Conservation (phyloP, 1,140 invertebrate genomes). For the Anadara kagoshimensis region DNA sequence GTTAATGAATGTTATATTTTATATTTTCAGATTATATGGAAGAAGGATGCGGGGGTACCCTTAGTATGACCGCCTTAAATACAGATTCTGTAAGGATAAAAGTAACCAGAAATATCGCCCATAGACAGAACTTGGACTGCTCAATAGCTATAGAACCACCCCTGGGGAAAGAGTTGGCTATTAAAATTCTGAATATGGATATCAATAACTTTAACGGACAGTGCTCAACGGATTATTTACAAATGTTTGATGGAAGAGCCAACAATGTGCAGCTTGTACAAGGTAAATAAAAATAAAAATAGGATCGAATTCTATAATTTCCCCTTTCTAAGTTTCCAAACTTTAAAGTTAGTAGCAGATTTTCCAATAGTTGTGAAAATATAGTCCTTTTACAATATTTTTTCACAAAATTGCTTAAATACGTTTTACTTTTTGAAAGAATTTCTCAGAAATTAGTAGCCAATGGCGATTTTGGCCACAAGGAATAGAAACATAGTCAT, state of each 20-base stretch:
- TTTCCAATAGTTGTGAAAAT: not conserved
- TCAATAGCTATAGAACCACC: constrained; percentile 34
- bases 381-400: too few relatives aligned
- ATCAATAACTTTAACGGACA: constrained; percentile 33
- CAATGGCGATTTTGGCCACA: too few relatives aligned
- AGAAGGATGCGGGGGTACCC: constrained; percentile 23
- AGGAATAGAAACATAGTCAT: too few relatives aligned
- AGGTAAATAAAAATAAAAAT: constrained; percentile 10
- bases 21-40: constrained; percentile 35
- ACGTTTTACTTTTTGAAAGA: too few relatives aligned
- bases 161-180: constrained; percentile 33
- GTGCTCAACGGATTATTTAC: constrained; percentile 28
- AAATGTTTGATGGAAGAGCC: constrained; percentile 26
- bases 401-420: not conserved
- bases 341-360: not conserved
- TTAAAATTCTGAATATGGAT: constrained; percentile 29
- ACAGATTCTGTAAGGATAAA: constrained; percentile 23
- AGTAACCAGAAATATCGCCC: constrained; percentile 22
- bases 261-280: constrained; percentile 22
- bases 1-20: not conserved
- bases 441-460: too few relatives aligned
- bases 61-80: constrained; percentile 25
- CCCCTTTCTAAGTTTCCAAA: not conserved
- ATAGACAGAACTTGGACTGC: constrained; percentile 38
- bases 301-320: not conserved